Evolutionary conservation across 2,888 invertebrate species (phyloP), one percentile per base, ranked within the genome.

Genomic region (Cryptocephalus moraei): DNA sequence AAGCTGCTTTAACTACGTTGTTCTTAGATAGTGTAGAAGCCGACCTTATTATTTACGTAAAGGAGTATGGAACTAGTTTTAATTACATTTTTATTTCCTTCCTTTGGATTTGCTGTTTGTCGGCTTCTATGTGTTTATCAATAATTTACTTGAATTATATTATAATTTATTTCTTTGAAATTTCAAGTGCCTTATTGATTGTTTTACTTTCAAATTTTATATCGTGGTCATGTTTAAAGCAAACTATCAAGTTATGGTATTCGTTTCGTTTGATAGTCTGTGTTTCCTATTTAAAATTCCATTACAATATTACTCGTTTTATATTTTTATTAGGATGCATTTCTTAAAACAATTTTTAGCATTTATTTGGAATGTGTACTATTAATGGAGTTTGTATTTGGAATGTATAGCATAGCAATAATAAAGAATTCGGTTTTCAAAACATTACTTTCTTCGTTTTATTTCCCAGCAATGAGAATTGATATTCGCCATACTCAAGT

Each of bases 171-270:
- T 14, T 22, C 4, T 32, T 12, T 32, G 9, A 32, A 9, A 14
- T 42, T 46, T 46, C 46, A 46, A 46, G 46, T 46, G 46, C 38
- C 38, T 46, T 46, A 46, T 46, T 46, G 46, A 41, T 42, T 22
- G 32, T 42, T 13, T 42, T 33, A 39, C 10, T 42, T 32, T 38
- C n/a, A 46, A 41, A 43, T 41, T 31, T 31, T 36, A 41, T 44
- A 12, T 22, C n/a, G 22, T 22, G 40, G 40, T 22, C 40, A 40
- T n/a, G n/a, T 40, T 22, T 40, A 31, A 40, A 31, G 12, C 13
- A 40, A 4, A 40, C 40, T 12, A 12, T 40, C 40, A 40, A 12
- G 31, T 2, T 13, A 12, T 40, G 22, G 22, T 31, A 9, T 12
- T 31, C 31, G 31, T 31, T 40, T 40, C n/a, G 31, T 40, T 40